Percentiles rank a stretch among this genome's conserved stretches.
These are phyloP conservation scores for Sebastes schlegelii DNA, from an alignment of 2,113 vertebrate species.

Conservation along the genomic window DNA sequence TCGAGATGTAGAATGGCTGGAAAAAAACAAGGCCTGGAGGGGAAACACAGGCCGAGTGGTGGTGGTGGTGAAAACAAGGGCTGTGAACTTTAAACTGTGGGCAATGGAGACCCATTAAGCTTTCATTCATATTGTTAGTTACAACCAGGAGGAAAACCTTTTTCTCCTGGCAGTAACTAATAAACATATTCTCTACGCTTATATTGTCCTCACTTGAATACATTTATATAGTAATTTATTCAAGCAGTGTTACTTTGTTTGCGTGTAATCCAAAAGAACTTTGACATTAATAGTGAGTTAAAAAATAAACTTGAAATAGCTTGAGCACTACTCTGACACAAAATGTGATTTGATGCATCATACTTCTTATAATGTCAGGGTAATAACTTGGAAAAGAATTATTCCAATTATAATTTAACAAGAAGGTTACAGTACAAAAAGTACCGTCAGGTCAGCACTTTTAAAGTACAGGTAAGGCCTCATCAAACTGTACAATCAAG, in stretches of 20 bases:
- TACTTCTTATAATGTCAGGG: not conserved
- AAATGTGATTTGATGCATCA: not conserved
- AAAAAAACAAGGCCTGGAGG: conserved; percentile 28
- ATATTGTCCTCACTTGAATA: not conserved
- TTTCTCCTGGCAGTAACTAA: not conserved
- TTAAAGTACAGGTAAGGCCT: not conserved
- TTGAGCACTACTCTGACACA: not conserved
- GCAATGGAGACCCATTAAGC: not conserved
- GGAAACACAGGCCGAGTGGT: conserved; percentile 13
- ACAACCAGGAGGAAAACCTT: not conserved
- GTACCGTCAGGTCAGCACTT: not conserved
- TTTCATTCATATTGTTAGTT: conserved; percentile 6
- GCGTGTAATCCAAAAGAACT: not conserved
- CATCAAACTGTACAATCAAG: not conserved
- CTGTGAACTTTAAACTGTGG: conserved; percentile 59
- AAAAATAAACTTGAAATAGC: not conserved
- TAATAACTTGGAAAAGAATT: not conserved
- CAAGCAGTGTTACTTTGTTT: not conserved
- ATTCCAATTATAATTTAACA: not conserved
- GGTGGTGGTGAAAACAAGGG: conserved; percentile 4
- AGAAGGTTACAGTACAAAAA: too few species aligned
- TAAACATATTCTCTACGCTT: not conserved
- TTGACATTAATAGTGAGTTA: not conserved
- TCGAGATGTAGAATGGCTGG: conserved; percentile 6
- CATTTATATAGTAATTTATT: not conserved